A percentile compares a stretch with the other conserved stretches of the same genome.
These are phyloP conservation scores for Acanthis flammea DNA, from an alignment of 2,797 vertebrate species.

Conservation along the genomic window DNA sequence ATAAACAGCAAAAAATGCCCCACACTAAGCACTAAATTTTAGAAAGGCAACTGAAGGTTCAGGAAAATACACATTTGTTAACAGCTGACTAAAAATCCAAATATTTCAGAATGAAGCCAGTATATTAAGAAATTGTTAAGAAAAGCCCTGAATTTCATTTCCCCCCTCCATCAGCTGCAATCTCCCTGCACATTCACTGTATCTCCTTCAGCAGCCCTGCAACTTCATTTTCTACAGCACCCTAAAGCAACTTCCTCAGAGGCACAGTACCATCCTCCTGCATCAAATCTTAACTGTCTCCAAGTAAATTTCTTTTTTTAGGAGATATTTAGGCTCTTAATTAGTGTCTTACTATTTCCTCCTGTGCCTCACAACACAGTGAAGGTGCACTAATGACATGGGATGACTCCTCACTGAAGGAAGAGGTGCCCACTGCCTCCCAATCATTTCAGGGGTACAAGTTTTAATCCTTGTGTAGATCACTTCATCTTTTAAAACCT, in stretches of 20 bases:
- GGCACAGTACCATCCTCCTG: neutral
- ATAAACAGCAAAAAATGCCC: neutral
- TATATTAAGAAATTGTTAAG: neutral
- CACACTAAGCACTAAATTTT: neutral
- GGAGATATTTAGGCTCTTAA: neutral
- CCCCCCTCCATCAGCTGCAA: neutral
- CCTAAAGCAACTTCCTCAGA: neutral
- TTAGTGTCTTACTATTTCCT: neutral
- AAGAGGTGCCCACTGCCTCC: neutral
- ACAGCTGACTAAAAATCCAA: neutral
- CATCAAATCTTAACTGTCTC: neutral
- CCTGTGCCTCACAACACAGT: neutral
- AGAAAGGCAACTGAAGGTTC: neutral
- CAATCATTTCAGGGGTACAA: neutral
- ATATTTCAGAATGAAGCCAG: neutral
- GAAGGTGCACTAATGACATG: fast-evolving
- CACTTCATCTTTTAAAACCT: neutral
- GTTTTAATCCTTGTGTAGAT: neutral
- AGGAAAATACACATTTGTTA: neutral
- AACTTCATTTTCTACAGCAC: neutral
- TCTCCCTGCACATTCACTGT: neutral
- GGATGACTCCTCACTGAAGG: neutral
- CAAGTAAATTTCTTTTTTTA: neutral
- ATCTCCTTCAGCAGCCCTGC: neutral
- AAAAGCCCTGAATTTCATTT: fast-evolving